These are phyloP conservation scores for Muricea muricata DNA, from an alignment of 92 coral and sea anemone genomes.

Conservation along the genomic window DNA sequence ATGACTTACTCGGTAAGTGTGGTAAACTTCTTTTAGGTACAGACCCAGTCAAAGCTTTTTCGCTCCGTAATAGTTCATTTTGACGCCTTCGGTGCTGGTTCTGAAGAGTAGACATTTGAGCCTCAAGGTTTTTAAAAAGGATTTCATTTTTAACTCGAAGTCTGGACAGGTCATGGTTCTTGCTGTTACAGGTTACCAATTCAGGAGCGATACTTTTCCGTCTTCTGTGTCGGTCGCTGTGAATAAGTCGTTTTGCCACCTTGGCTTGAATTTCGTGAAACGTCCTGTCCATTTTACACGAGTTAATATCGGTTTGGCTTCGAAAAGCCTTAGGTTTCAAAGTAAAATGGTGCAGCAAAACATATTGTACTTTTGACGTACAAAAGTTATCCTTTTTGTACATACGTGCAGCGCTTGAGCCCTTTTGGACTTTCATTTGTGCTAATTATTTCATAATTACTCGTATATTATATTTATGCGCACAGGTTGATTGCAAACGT, in stretches of 20 bases:
- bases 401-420: not conserved
- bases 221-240: slow-evolving; percentile 30
- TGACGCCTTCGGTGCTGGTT: slow-evolving; percentile 70
- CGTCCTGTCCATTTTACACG: not conserved
- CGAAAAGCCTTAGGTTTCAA: no score
- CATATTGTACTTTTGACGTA: not conserved
- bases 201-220: slow-evolving; percentile 6
- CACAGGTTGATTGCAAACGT: not conserved
- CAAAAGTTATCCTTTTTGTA: not conserved
- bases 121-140: slow-evolving; percentile 72
- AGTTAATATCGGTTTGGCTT: not conserved
- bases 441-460: not conserved
- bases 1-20: not conserved
- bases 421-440: not conserved
- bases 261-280: slow-evolving; percentile 22
- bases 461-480: not conserved
- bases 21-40: not conserved
- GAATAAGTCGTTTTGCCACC: slow-evolving; percentile 8
- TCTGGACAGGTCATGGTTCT: slow-evolving; percentile 81
- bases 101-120: slow-evolving; percentile 62
- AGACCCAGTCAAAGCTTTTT: slow-evolving; percentile 56
- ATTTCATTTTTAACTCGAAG: slow-evolving; percentile 83
- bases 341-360: no score
- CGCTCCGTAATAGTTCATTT: slow-evolving; percentile 62
- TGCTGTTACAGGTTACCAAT: slow-evolving; percentile 20